Conservation (phyloP, 2,888 invertebrate genomes). For the Agrenia bidenticulata region DNA sequence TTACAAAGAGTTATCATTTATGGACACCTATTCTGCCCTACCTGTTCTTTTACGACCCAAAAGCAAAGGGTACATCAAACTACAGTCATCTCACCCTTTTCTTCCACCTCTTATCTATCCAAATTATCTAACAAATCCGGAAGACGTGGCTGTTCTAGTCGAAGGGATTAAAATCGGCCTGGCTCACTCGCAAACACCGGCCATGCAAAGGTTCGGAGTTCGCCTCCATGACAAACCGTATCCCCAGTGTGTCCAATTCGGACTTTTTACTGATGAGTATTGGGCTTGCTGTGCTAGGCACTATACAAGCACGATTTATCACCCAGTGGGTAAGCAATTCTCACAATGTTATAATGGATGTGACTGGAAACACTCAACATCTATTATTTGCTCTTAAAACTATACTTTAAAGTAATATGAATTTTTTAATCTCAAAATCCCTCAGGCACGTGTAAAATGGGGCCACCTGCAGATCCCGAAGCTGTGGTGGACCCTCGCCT, state of each 20-base stretch:
- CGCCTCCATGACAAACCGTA: slow-evolving; percentile 69
- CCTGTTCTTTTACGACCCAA: slow-evolving; percentile 41
- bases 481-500: slow-evolving; percentile 73
- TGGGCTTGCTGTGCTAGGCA: slow-evolving; percentile 69
- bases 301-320: slow-evolving; percentile 77
- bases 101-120: slow-evolving; percentile 41
- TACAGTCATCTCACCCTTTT: slow-evolving; percentile 35
- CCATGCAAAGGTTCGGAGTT: slow-evolving; percentile 74
- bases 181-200: slow-evolving; percentile 74
- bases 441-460: slow-evolving; percentile 67
- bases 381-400: no score
- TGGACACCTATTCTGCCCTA: slow-evolving; percentile 41
- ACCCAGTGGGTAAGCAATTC: slow-evolving; percentile 63
- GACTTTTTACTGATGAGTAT: slow-evolving; percentile 71
- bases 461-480: slow-evolving; percentile 62
- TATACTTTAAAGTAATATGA: no score
- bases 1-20: slow-evolving; percentile 44
- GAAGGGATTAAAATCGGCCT: slow-evolving; percentile 84
- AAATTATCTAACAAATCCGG: slow-evolving; percentile 62
- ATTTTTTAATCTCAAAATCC: slow-evolving; percentile 67
- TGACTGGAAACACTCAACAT: not conserved
- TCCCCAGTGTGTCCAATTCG: slow-evolving; percentile 72
- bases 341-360: slow-evolving; percentile 59
- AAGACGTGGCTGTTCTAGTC: slow-evolving; percentile 75
- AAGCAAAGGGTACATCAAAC: slow-evolving; percentile 32